Evolutionary conservation across 92 coral and sea anemone species (phyloP), one percentile per base, ranked within the genome.

Genomic region (Bergia sp.): DNA sequence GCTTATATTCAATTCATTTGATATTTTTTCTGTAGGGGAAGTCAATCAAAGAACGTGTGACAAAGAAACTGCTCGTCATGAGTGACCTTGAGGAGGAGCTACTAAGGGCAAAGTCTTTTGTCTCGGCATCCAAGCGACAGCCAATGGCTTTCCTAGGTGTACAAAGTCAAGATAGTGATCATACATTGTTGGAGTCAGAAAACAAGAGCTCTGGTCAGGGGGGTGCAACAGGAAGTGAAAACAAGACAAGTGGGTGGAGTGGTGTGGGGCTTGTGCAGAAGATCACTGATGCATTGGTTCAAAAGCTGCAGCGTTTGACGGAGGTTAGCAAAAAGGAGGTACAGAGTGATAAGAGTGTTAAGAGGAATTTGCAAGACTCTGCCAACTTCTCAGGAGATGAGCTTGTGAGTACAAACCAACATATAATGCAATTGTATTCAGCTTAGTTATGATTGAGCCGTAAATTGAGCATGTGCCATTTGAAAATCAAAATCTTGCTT

Each of bases 51-150:
- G 96, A 94, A 9, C 87, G 90, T 37, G 88, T 93, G 3, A 75
- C 84, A 15, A 87, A 89, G 64, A 94, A 88, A 57, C 87, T 82
- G 74, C 69, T 85, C 1, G 88, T 91, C 66, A 88, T 91, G 41
- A 91, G 96, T 47, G 87, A 92, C 49, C 91, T 92, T 58, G 95
- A 95, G 73, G 98, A 95, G 43, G 98, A 93, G 61, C 84, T 93
- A 64, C 88, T 95, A 11, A 91, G 98, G 49, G 92, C 96, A 39
- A 95, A 94, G 82, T 94, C 94, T 74, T 85, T 95, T 74, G 91
- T 95, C 44, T 95, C 98, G 6, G 96, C 96, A 21, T 89, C 89
- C 39, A 92, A 90, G 49, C 89, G 86, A 65, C 91, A 92, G 87
- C 87, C 86, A 67, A 10, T 66, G 53, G 37, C 86, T 9, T 42